Base-by-base conservation (phyloP, 1,140 invertebrate genomes). In the Drosophila hydei region DNA sequence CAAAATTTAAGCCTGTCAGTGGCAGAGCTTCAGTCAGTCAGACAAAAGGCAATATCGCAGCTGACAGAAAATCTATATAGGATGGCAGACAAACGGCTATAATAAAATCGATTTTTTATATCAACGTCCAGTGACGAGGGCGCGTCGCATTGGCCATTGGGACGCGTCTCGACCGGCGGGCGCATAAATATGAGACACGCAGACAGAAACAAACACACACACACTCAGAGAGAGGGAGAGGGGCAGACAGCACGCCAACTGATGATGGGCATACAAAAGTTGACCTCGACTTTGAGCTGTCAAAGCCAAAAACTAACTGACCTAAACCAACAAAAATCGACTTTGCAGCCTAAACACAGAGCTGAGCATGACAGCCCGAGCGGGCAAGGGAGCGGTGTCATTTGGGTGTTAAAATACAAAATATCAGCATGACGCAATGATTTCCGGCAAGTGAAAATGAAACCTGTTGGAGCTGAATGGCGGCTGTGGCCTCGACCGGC, bases 351-450 rank as follows among this genome's bases (percentile, higher is more conserved):
- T 83, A 90, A 90, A 90, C 81, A 79, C 62, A 76, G 72, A 70
- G 74, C 81, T 83, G 69, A 80, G 81, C 56, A 71, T 87, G 81
- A 85, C 77, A 76, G 76, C 21, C 58, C 36, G 25, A 42, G 38
- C 23, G 40, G 38, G 38, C n/a, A n/a, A 75, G 23, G 48, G 51
- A 67, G 56, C 55, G 50, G 58, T 33, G 61, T 1, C 23, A n/a
- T 2, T 38, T 40, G 50, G 76, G 68, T 63, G 88, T 85, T 87
- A 89, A 90, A 90, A 90, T 89, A 90, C 87, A 89, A 81, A 87
- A 90, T 90, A 89, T 90, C 89, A 90, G 89, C 89, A 90, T 90
- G 89, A 90, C 89, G 85, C 89, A 85, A 87, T 89, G 89, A 90
- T 85, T 90, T 90, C 89, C 89, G 89, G 84, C 69, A 77, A 83